phyloP scores from a whole-genome alignment of 1,140 invertebrate genomes.

The Cydia strobilella region DNA sequence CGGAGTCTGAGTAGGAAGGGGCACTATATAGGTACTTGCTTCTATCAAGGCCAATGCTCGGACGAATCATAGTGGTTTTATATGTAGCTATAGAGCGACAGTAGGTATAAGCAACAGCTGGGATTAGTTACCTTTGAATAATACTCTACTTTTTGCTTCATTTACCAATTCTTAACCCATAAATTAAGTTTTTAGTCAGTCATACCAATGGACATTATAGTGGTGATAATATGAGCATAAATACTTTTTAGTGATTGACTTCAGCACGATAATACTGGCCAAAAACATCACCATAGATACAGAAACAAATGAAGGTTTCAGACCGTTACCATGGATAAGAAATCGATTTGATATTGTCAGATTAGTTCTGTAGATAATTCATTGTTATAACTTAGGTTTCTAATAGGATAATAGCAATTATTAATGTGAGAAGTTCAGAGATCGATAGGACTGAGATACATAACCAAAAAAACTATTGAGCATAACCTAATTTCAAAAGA shows the following conservation, averaged over 20 bases:
- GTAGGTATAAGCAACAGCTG: not conserved
- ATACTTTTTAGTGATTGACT: slow-evolving; percentile 35
- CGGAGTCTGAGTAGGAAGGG: slow-evolving; percentile 40
- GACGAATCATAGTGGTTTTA: not conserved
- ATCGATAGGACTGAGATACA: not conserved
- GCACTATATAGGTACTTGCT: slow-evolving; percentile 14
- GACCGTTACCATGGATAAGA: slow-evolving; percentile 57
- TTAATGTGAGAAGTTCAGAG: slow-evolving; percentile 5
- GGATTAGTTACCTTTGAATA: slow-evolving; percentile 58
- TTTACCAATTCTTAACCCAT: slow-evolving; percentile 49
- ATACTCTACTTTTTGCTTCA: slow-evolving; percentile 67
- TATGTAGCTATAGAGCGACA: slow-evolving; percentile 21
- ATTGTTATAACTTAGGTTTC: slow-evolving; percentile 11
- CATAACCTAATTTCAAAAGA: slow-evolving; percentile 1
- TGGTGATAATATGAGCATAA: slow-evolving; percentile 26
- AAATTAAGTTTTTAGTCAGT: slow-evolving; percentile 34
- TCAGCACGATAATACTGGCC: slow-evolving; percentile 38
- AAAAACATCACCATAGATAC: slow-evolving; percentile 34
- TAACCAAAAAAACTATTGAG: slow-evolving; percentile 6
- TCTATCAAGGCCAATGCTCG: slow-evolving; percentile 37
- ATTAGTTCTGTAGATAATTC: slow-evolving; percentile 8
- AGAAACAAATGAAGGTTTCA: slow-evolving; percentile 40
- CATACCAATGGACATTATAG: not conserved
- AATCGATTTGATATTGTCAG: slow-evolving; percentile 18
- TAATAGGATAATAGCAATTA: slow-evolving; percentile 4